Base-by-base conservation (phyloP, 2,797 vertebrate species). In the Aeoliscus strigatus region DNA sequence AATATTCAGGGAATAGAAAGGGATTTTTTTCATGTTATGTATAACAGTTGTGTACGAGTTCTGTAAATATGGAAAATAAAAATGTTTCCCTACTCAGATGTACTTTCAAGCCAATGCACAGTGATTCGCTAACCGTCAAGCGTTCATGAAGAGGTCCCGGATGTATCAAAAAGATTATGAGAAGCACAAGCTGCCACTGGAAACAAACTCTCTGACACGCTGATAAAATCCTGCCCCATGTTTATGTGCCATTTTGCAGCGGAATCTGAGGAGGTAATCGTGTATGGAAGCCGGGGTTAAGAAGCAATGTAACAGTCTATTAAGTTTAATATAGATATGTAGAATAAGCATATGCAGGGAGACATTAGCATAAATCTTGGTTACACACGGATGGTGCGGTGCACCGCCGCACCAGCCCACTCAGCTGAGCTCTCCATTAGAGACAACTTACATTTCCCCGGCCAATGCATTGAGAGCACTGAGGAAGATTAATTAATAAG, bases 221-320 rank as follows among this genome's bases (percentile, higher is more conserved):
- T 90, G 90, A 94, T 90, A 86, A 89, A 94, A 92, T 91, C 83
- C 87, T 91, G 88, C 89, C 88, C 90, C 88, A 87, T 95, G 93
- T 94, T 98, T 95, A 94, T 95, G 90, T 91, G 78, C 78, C 90
- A 84, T 86, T 87, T 94, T 94, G 94, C 89, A 88, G 92, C 93
- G 93, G 93, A 97, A 97, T 97, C 93, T 93, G 91, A 89, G 87
- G 93, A 96, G 91, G 93, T 98, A 98, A 98, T 97, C 94, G 96
- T 94, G 94, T 95, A 94, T 97, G 90, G 92, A 96, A 91, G 87
- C 87, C 70, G 89, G 90, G 95, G 95, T 98, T 98, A 98, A 98
- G 92, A 98, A 97, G 93, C 92, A 97, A 98, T 98, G 95, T 98
- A 97, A 98, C 95, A 98, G 93, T 91, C 94, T 96, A 98, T 99